Evolutionary conservation across 2,888 invertebrate species (phyloP).

Genomic region (Folsomia manolachei): DNA sequence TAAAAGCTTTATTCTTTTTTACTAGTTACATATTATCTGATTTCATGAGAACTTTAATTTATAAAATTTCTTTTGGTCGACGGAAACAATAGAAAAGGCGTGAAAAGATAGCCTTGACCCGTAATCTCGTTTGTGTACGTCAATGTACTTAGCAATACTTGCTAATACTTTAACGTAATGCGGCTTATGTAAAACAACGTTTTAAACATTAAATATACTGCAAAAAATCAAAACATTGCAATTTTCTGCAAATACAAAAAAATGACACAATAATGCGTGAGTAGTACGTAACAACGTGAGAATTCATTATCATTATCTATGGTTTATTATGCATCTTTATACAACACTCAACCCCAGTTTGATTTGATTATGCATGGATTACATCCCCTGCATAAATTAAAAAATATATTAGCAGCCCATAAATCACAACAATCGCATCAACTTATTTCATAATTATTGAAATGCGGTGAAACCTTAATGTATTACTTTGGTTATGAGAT

Average conservation of each 20-base stretch:
- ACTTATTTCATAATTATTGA: not conserved
- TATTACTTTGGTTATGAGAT: too few relatives aligned
- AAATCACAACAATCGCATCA: not conserved
- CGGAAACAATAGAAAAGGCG: not conserved
- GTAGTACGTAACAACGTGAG: not conserved
- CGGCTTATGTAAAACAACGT: too few relatives aligned
- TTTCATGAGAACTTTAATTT: not conserved
- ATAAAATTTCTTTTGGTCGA: not conserved
- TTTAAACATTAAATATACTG: too few relatives aligned
- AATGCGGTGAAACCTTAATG: too few relatives aligned
- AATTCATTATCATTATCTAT: not conserved
- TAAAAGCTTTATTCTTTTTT: not conserved
- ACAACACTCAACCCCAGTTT: too few relatives aligned
- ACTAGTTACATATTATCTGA: not conserved
- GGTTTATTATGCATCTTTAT: not conserved
- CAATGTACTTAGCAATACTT: not conserved
- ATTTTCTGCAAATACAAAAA: too few relatives aligned
- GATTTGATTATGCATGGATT: too few relatives aligned
- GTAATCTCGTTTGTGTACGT: not conserved
- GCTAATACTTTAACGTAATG: too few relatives aligned
- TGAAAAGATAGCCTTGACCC: not conserved
- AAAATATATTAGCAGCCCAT: not conserved
- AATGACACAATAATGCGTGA: not conserved
- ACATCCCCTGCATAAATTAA: too few relatives aligned
- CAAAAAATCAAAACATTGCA: too few relatives aligned